These are phyloP conservation scores for Lucifuga dentata DNA, from an alignment of 2,113 vertebrate genomes.

Conservation along the genomic window DNA sequence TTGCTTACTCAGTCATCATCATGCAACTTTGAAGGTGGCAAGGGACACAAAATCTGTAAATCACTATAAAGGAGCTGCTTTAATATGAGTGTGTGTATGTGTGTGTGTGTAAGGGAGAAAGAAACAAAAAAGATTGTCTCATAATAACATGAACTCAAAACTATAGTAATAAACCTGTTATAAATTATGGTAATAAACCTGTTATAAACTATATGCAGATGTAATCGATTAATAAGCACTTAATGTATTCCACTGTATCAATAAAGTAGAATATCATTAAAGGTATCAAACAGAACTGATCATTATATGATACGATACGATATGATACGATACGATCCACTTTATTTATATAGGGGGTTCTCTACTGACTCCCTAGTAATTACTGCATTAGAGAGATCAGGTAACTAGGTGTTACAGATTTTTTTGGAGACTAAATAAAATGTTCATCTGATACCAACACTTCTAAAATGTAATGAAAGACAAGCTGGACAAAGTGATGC, in stretches of 20 bases:
- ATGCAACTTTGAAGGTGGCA: constrained; percentile 35
- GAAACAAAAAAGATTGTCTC: no score
- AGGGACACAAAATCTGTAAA: background rate
- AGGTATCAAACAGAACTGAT: no score
- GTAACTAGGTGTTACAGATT: no score
- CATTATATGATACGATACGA: no score
- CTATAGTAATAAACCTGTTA: background rate
- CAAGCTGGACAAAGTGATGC: background rate
- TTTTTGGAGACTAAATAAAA: background rate
- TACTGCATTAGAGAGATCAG: no score
- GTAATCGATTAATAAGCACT: no score
- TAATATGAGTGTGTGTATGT: background rate
- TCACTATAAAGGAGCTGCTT: background rate
- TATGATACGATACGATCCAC: no score
- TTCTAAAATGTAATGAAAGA: background rate
- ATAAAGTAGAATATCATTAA: no score
- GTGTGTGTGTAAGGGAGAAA: background rate
- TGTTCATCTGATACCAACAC: background rate
- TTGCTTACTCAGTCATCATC: constrained; percentile 19
- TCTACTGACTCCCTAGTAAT: no score
- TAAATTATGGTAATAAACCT: background rate
- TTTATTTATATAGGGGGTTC: no score
- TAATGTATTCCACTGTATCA: no score
- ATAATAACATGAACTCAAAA: background rate
- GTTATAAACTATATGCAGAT: no score